phyloP scores from a whole-genome alignment of 2,113 vertebrate genomes.

The Pterophyllum scalare region DNA sequence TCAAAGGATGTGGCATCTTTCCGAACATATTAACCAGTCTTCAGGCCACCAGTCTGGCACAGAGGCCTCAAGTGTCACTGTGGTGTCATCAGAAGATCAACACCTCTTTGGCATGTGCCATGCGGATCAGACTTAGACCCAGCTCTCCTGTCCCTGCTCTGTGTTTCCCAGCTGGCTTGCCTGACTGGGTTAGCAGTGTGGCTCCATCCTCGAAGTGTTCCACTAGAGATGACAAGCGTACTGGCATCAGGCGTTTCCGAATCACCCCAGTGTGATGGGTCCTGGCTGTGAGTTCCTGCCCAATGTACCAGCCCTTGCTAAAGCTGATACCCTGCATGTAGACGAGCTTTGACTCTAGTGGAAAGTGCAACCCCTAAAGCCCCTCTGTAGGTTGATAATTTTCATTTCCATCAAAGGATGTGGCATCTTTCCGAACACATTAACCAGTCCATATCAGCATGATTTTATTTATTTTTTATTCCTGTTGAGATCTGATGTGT shows the following conservation, averaged over 20 bases:
- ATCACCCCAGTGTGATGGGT: slow-evolving; percentile 94
- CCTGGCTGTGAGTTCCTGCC: slow-evolving; percentile 95
- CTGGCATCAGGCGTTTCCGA: slow-evolving; percentile 92
- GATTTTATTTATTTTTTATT: no score
- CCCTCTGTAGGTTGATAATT: no score
- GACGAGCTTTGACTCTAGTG: slow-evolving; percentile 92
- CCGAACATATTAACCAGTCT: no score
- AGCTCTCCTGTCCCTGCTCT: slow-evolving; percentile 77
- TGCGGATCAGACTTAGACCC: slow-evolving; percentile 87
- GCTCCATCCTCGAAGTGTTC: slow-evolving; percentile 69
- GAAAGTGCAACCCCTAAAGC: slow-evolving; percentile 88
- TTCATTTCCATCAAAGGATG: no score
- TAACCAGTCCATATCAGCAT: no score
- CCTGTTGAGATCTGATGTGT: no score
- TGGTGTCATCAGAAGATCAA: slow-evolving; percentile 62
- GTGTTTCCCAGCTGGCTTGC: slow-evolving; percentile 87
- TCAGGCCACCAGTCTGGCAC: slow-evolving; percentile 93
- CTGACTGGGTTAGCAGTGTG: slow-evolving; percentile 74
- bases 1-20: no score
- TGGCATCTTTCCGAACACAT: no score
- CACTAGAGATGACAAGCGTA: slow-evolving; percentile 71
- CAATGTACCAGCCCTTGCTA: slow-evolving; percentile 95
- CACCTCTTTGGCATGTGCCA: slow-evolving; percentile 82
- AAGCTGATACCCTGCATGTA: slow-evolving; percentile 96
- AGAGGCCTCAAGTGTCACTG: slow-evolving; percentile 74